Conservation (phyloP, 1,140 invertebrate species). For the Wasmannia auropunctata region DNA sequence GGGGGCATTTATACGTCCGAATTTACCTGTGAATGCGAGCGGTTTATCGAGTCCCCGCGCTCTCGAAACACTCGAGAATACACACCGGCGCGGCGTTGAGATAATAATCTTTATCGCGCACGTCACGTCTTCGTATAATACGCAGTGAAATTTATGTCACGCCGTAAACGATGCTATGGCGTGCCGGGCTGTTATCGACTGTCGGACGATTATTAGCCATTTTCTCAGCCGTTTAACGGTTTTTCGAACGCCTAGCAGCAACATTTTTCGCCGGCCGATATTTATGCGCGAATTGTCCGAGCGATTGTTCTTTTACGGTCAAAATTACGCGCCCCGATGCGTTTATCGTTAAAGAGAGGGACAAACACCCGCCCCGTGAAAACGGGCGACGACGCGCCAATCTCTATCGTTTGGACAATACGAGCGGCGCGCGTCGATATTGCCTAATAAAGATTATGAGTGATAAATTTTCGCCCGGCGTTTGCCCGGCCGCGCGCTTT, state of each 20-base stretch:
- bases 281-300: constrained; percentile 26
- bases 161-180: constrained; percentile 35
- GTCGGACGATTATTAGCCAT: constrained; percentile 32
- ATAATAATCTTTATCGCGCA: constrained; percentile 42
- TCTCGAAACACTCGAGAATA: constrained; percentile 34
- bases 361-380: constrained; percentile 54
- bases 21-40: constrained; percentile 11
- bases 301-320: constrained; percentile 15
- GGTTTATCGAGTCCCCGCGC: constrained; percentile 18
- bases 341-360: constrained; percentile 55
- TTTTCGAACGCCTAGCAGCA: neutral
- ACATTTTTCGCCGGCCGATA: constrained; percentile 12
- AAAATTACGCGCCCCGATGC: constrained; percentile 25
- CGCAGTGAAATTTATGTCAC: constrained; percentile 34
- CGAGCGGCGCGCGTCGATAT: constrained; percentile 2
- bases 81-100: neutral
- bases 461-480: constrained; percentile 57
- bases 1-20: constrained; percentile 22
- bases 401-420: constrained; percentile 17
- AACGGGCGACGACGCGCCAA: neutral
- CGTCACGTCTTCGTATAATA: constrained; percentile 10
- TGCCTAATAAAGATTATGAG: constrained; percentile 59
- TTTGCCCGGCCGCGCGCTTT: constrained; percentile 31
- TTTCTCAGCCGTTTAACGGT: constrained; percentile 47
- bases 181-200: constrained; percentile 8